phyloP scores from a whole-genome alignment of 2,888 invertebrate species.

The Caradrina clavipalpis region DNA sequence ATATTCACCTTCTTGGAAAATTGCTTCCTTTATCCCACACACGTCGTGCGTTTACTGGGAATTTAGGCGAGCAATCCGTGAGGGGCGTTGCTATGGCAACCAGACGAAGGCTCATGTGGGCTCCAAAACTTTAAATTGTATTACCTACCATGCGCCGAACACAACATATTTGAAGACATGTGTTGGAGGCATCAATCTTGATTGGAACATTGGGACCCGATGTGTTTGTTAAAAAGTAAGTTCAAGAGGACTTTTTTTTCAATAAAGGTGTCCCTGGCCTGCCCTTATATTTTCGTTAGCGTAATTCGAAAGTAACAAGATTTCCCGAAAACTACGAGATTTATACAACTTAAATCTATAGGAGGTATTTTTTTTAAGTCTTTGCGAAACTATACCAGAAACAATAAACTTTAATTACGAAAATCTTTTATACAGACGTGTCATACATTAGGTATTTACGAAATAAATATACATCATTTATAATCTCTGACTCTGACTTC shows the following conservation, averaged over 20 bases:
- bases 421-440: too few species aligned
- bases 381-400: too few species aligned
- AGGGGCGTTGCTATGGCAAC: constrained; percentile 87
- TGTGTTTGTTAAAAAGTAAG: constrained; percentile 4
- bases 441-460: not conserved
- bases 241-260: not conserved
- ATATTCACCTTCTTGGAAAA: constrained; percentile 89
- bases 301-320: not conserved
- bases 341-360: too few species aligned
- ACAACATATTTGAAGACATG: constrained; percentile 79
- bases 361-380: too few species aligned
- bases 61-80: constrained; percentile 79
- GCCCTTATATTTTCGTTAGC: not conserved
- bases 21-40: constrained; percentile 86
- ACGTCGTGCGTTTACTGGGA: constrained; percentile 85
- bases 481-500: too few species aligned
- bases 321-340: not conserved
- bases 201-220: constrained; percentile 24
- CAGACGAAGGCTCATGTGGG: constrained; percentile 87
- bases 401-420: too few species aligned
- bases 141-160: constrained; percentile 84
- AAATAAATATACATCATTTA: not conserved
- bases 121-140: constrained; percentile 90
- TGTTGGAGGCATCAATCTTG: constrained; percentile 74
- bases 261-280: not conserved